Percentiles rank a stretch among this genome's conserved stretches.
phyloP scores from a whole-genome alignment of 2,888 invertebrate species.

The Dryococelus australis region DNA sequence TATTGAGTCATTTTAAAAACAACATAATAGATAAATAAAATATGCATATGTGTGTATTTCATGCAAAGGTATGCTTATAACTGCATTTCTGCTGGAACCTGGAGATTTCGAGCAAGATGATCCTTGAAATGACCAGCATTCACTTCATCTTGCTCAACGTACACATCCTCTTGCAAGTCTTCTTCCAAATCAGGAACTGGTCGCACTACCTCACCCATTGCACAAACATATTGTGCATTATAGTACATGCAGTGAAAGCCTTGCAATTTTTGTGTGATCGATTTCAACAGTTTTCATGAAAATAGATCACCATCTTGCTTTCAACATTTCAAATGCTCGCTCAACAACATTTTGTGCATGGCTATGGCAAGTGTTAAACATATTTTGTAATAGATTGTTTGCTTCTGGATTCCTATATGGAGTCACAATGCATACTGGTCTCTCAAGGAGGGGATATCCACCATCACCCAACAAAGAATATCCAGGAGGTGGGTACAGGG shows the following conservation, averaged over 20 bases:
- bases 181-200: no score
- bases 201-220: constrained; percentile 11
- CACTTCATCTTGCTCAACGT: no score
- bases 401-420: not conserved
- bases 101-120: no score
- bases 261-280: not conserved
- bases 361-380: not conserved
- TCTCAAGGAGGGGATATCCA: not conserved
- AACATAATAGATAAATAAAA: no score
- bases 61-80: no score
- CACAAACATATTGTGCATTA: constrained; percentile 21
- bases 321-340: constrained; percentile 25
- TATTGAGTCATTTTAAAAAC: no score
- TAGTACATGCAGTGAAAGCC: not conserved
- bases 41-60: no score
- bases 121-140: no score
- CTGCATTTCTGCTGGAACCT: no score
- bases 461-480: constrained; percentile 27
- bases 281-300: constrained; percentile 26
- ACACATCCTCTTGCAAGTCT: no score
- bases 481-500: constrained; percentile 19
- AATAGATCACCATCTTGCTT: constrained; percentile 28
- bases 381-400: not conserved
- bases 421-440: not conserved
- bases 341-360: not conserved